A percentile compares a stretch with the other conserved stretches of the same genome.
phyloP scores from a whole-genome alignment of 2,113 vertebrate species.

The Colistium nudipinnis region DNA sequence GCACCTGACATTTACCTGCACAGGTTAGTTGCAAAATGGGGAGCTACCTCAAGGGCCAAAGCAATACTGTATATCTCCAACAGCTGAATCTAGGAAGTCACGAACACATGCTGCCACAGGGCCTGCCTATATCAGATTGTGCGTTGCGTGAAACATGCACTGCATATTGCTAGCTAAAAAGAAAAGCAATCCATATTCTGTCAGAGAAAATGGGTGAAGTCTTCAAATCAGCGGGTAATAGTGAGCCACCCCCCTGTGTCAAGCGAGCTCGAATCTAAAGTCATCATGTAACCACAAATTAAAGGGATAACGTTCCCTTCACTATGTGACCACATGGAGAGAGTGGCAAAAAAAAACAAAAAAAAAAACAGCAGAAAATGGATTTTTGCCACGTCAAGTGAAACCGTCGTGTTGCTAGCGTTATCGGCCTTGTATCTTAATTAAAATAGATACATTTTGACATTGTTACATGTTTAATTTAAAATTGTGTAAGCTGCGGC shows the following conservation, averaged over 20 bases:
- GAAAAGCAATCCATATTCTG: not conserved
- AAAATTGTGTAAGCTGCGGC: not conserved
- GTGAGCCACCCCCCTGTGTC: not conserved
- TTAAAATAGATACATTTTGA: not conserved
- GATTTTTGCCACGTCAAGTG: not conserved
- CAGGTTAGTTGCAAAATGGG: not conserved
- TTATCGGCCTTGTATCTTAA: not conserved
- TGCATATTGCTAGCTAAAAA: not conserved
- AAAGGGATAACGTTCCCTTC: not conserved
- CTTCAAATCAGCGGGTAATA: not conserved
- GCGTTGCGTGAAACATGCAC: not conserved
- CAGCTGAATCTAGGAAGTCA: not conserved
- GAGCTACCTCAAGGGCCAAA: not conserved
- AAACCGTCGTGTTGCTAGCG: not conserved
- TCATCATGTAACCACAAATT: not conserved
- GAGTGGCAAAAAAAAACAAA: not conserved
- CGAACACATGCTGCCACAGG: not conserved
- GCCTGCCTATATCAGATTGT: not conserved
- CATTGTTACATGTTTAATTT: not conserved
- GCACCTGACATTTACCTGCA: too few species aligned
- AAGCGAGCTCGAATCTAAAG: not conserved
- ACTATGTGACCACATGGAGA: not conserved
- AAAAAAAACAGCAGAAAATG: not conserved
- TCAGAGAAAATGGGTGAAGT: not conserved
- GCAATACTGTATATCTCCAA: constrained; percentile 8